These are phyloP conservation scores for Galerucella nymphaeae DNA, from an alignment of 2,888 invertebrate species.

Conservation along the genomic window DNA sequence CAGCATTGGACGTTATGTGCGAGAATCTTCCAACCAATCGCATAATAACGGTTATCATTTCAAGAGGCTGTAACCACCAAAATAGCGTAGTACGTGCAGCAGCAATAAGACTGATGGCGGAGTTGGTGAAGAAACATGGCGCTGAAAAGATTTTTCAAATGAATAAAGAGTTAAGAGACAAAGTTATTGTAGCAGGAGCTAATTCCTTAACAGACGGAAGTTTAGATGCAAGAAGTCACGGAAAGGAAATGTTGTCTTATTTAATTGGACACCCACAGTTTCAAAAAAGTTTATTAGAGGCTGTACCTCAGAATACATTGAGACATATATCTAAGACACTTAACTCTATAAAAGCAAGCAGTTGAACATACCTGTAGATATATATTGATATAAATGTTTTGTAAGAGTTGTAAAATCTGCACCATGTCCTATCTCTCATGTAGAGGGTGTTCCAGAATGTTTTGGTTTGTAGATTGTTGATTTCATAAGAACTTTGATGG, in stretches of 20 bases:
- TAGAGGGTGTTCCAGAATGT: no score
- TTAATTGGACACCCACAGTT: constrained; percentile 81
- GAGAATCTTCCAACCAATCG: constrained; percentile 78
- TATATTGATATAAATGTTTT: neutral
- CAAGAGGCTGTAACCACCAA: constrained; percentile 82
- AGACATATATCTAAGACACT: constrained; percentile 88
- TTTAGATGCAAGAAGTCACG: constrained; percentile 82
- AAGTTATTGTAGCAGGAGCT: constrained; percentile 80
- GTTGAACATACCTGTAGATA: constrained; percentile 19
- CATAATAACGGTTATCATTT: constrained; percentile 74
- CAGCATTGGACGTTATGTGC: constrained; percentile 84
- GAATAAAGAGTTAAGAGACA: constrained; percentile 81
- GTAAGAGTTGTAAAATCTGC: neutral
- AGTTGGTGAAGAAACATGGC: constrained; percentile 79
- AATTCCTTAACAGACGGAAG: constrained; percentile 88
- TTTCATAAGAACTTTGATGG: no score
- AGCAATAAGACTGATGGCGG: constrained; percentile 80
- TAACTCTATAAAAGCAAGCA: constrained; percentile 66
- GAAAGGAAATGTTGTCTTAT: constrained; percentile 80
- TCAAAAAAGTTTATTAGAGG: constrained; percentile 79
- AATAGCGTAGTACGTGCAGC: constrained; percentile 89
- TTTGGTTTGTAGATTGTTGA: no score
- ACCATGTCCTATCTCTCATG: neutral
- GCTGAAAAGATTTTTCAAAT: constrained; percentile 78
- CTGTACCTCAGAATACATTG: constrained; percentile 81